Conservation (phyloP, 2,888 invertebrate genomes). For the Clepsis dumicolana region DNA sequence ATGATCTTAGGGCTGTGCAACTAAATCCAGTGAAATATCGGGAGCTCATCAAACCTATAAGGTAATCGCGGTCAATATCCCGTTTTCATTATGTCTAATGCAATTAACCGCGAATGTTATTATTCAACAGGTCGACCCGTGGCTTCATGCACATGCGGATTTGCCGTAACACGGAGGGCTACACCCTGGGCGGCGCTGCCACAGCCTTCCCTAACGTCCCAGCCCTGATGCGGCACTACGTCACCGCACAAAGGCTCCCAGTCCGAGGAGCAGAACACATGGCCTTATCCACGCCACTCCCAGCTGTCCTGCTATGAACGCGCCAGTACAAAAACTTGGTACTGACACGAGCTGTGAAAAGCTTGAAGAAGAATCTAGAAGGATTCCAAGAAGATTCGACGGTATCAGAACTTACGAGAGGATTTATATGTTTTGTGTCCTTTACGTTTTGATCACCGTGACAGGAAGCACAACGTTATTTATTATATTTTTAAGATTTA, state of each 20-base stretch:
- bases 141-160: slow-evolving; percentile 99
- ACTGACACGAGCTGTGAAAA: slow-evolving; percentile 34
- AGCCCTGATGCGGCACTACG: slow-evolving; percentile 97
- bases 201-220: slow-evolving; percentile 97
- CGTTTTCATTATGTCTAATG: no score
- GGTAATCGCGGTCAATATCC: no score
- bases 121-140: slow-evolving; percentile 92
- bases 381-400: slow-evolving; percentile 39
- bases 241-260: slow-evolving; percentile 95
- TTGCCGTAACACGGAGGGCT: slow-evolving; percentile 92
- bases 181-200: slow-evolving; percentile 96
- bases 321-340: slow-evolving; percentile 48
- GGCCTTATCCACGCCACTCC: slow-evolving; percentile 96
- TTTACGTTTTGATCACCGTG: slow-evolving; percentile 56
- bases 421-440: slow-evolving; percentile 53
- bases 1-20: no score
- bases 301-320: slow-evolving; percentile 91
- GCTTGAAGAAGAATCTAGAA: slow-evolving; percentile 34
- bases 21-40: no score
- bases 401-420: slow-evolving; percentile 46
- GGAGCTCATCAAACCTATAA: no score
- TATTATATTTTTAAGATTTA: slow-evolving; percentile 68
- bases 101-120: no score
- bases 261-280: slow-evolving; percentile 98
- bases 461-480: slow-evolving; percentile 61